phyloP scores from a whole-genome alignment of 2,888 invertebrate genomes.

The Girardia tigrina region DNA sequence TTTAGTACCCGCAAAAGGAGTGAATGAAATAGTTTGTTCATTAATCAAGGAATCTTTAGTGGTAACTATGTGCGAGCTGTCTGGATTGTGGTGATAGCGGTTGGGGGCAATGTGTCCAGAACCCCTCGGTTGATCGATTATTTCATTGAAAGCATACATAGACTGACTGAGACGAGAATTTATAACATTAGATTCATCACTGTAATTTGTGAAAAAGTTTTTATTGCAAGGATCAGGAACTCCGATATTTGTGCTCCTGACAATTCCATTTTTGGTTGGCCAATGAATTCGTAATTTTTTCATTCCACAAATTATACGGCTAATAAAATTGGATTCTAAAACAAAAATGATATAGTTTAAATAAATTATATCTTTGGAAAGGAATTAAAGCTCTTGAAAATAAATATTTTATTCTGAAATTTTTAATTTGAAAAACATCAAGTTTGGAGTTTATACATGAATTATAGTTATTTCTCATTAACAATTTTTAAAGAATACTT shows the following conservation, averaged over 20 bases:
- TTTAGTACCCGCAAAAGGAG: not conserved
- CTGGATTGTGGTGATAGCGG: not conserved
- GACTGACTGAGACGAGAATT: not conserved
- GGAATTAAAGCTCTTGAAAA: too few relatives aligned
- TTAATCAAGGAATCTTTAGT: constrained; percentile 8
- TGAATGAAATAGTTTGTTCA: constrained; percentile 14
- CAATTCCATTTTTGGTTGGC: not conserved
- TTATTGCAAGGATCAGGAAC: not conserved
- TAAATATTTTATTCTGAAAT: too few relatives aligned
- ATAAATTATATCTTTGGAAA: too few relatives aligned
- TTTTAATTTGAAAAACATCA: too few relatives aligned
- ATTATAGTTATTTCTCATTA: too few relatives aligned
- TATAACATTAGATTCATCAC: not conserved
- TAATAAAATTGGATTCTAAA: not conserved
- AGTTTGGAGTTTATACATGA: too few relatives aligned
- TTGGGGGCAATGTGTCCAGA: not conserved
- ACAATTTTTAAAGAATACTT: too few relatives aligned
- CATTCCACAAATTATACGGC: not conserved
- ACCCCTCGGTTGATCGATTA: not conserved
- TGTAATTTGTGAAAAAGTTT: constrained; percentile 23
- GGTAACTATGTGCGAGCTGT: not conserved
- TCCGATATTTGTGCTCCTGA: not conserved
- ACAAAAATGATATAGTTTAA: not conserved
- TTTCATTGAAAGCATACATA: constrained; percentile 13
- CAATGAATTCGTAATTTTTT: constrained; percentile 12